Evolutionary conservation across 2,797 vertebrate species (phyloP), one percentile per base, ranked within the genome.

Genomic region (Australoheros facetus): DNA sequence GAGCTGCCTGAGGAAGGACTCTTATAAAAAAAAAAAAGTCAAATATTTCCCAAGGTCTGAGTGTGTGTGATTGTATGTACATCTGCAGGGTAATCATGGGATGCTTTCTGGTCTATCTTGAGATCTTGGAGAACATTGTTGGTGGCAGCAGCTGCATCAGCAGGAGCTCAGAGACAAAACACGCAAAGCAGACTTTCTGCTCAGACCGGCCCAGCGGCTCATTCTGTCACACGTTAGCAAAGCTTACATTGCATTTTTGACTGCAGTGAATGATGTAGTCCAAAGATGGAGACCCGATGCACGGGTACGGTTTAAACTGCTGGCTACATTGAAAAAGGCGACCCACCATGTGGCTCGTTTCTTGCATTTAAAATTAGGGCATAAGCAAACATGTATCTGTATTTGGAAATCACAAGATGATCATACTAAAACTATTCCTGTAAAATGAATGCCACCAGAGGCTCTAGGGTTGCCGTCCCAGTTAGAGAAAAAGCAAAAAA

Each of bases 321-420:
- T 26, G 48, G 9, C 39, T 66, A 54, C 21, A 7, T 37, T 17
- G 14, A 13, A 69, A 17, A 42, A 69, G 3, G 6, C 6, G 13
- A 30, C 5, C 19, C n/a, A 37, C 42, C 75, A 28, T 73, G 13
- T 55, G 39, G 28, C 14, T 73, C 21, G 2, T 69, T 83, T 79
- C 45, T 54, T 59, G 30, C 4, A 51, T 74, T 73, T 62, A 58
- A 72, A 81, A 42, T 48, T 0, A 75, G 58, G 23, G 1, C 70
- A 26, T 80, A 28, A 42, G 19, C 48, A 66, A 80, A 64, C 13
- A 13, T 60, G 53, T 5, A n/a, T 85, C 62, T 83, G 73, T 82
- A 42, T 84, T 79, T 82, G 54, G 60, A 71, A 84, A 86, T 92
- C 89, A 91, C 88, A 86, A 88, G 83, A 84, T 71, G 42, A 71